These are phyloP conservation scores for Bombyx mori DNA, from an alignment of 1,140 invertebrate genomes.

Conservation along the genomic window DNA sequence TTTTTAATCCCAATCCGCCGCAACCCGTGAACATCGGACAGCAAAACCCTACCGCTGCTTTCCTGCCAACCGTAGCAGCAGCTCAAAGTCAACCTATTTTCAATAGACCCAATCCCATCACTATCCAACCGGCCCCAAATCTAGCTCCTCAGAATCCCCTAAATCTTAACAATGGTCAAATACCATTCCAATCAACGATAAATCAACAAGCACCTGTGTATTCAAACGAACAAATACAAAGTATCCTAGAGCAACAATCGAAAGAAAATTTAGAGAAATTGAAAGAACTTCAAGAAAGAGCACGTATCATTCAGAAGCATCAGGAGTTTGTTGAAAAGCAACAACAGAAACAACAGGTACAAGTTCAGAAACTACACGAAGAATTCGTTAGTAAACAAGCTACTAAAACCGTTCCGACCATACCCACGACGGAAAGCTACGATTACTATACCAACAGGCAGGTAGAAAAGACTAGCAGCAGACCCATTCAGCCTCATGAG, in stretches of 20 bases:
- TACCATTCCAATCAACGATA: slow-evolving; percentile 52
- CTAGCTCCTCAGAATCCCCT: slow-evolving; percentile 33
- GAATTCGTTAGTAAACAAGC: slow-evolving; percentile 76
- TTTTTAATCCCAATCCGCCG: slow-evolving; percentile 36
- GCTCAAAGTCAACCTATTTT: slow-evolving; percentile 40
- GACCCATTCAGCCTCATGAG: slow-evolving; percentile 61
- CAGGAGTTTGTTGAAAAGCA: slow-evolving; percentile 79
- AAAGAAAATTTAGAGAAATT: slow-evolving; percentile 73
- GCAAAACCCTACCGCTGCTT: slow-evolving; percentile 58
- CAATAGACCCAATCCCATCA: slow-evolving; percentile 49
- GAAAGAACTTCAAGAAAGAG: slow-evolving; percentile 74
- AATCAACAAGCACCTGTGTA: slow-evolving; percentile 61
- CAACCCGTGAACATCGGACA: slow-evolving; percentile 38
- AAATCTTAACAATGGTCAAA: slow-evolving; percentile 40
- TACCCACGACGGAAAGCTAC: slow-evolving; percentile 59
- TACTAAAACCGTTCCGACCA: slow-evolving; percentile 70
- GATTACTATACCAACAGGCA: slow-evolving; percentile 47
- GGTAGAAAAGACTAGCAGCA: slow-evolving; percentile 41
- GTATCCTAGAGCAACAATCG: slow-evolving; percentile 75
- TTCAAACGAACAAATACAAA: slow-evolving; percentile 69
- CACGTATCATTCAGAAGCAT: slow-evolving; percentile 78
- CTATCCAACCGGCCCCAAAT: slow-evolving; percentile 57
- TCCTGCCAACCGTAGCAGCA: slow-evolving; percentile 57
- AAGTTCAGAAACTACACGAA: slow-evolving; percentile 76
- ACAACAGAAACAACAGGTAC: slow-evolving; percentile 78